These are phyloP conservation scores for Punctoribates punctum DNA, from an alignment of 2,888 invertebrate species.

Conservation along the genomic window DNA sequence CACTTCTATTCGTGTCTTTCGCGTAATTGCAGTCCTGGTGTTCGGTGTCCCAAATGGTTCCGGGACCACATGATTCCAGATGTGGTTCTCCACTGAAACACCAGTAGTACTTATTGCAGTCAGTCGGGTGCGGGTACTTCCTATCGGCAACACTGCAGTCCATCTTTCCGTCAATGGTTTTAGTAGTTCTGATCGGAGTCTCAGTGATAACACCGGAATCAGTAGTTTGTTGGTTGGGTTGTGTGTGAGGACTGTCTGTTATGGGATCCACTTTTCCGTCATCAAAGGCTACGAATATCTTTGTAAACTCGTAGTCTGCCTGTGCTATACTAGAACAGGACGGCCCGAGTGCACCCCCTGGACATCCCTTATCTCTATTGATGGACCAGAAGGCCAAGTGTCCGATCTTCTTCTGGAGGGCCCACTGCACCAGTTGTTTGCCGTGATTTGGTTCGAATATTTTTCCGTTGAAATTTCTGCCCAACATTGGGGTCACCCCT, in stretches of 20 bases:
- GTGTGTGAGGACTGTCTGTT: not conserved
- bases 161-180: not conserved
- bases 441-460: conserved; percentile 40
- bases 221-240: not conserved
- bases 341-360: conserved; percentile 38
- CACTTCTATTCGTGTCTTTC: conserved; percentile 25
- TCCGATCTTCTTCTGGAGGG: conserved; percentile 12
- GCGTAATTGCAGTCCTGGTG: conserved; percentile 68
- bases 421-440: conserved; percentile 35
- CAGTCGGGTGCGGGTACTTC: conserved; percentile 38
- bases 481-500: conserved; percentile 44
- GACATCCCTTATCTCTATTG: conserved; percentile 42
- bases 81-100: conserved; percentile 74
- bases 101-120: conserved; percentile 68
- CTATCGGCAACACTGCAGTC: conserved; percentile 30
- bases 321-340: conserved; percentile 41
- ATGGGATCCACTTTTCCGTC: not conserved
- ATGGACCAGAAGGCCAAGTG: conserved; percentile 42
- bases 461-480: conserved; percentile 43
- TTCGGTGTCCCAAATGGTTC: conserved; percentile 69
- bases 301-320: conserved; percentile 37
- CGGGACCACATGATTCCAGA: conserved; percentile 68
- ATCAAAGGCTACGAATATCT: conserved; percentile 43
- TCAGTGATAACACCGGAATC: too few relatives aligned
- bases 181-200: not conserved